Evolutionary conservation across 1,140 invertebrate species (phyloP), one percentile per base, ranked within the genome.

Genomic region (Venturia canescens): DNA sequence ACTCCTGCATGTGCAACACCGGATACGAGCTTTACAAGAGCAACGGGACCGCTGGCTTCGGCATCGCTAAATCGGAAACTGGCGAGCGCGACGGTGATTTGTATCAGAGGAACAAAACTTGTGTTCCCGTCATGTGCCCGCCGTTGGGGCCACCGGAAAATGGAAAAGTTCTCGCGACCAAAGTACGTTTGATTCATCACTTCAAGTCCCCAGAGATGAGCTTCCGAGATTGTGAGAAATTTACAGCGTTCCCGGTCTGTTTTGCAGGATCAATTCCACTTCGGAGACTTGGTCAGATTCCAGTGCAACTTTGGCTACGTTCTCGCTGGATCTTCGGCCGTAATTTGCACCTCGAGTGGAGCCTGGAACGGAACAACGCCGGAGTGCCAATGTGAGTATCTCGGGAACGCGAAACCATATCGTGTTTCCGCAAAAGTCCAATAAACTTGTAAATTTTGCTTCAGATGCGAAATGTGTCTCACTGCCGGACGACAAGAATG

Each of bases 281-380:
- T 97, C 90, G 97, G 97, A 0, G 98, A 99, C 89, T 91, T 97
- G 44, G 95, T 98, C 0, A 95, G 94, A 80, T 99, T 99, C 93
- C 96, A 98, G 87, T 99, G 98, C 90, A 95, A 98, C 85, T 98
- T 99, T 91, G 98, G 98, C 16, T 98, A 97, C 89, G 96, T 98
- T 7, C 95, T 99, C 93, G 94, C 95, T 83, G 98, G 98, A 70
- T 95, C 96, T 67, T 94, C 96, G 1, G 94, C 96, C 29, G 92
- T 99, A 4, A 92, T 97, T 57, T 99, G 98, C 91, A 96, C 96
- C 6, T 97, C 97, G 48, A 96, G 94, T 91, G 98, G 98, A 71
- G 93, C 93, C 48, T 99, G 98, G 98, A 99, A 99, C 91, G 97
- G 97, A 86, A 96, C 97, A 23, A 94, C 96, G 44, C 98, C 98